Evolutionary conservation across 2,888 invertebrate genomes (phyloP).

Genomic region (Tipula confusa): DNA sequence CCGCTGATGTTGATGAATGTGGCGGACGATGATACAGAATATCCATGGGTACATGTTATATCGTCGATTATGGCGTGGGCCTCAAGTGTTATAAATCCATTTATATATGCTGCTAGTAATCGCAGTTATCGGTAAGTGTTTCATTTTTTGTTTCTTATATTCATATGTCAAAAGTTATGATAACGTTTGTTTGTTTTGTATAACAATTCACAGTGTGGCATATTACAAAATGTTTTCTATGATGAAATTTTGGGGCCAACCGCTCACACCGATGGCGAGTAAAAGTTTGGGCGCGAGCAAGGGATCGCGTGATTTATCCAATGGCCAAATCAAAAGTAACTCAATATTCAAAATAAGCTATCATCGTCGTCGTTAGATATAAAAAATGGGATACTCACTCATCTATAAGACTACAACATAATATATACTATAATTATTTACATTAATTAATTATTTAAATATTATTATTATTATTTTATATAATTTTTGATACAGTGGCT

Average conservation of each 20-base stretch:
- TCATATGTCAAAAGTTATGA: neutral
- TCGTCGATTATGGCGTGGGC: constrained; percentile 87
- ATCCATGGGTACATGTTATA: constrained; percentile 73
- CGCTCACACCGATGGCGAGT: constrained; percentile 47
- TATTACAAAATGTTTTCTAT: constrained; percentile 46
- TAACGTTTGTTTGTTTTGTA: neutral
- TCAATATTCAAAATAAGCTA: constrained; percentile 37
- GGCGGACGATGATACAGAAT: constrained; percentile 69
- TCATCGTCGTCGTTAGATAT: neutral
- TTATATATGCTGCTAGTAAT: constrained; percentile 87
- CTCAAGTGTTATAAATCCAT: constrained; percentile 82
- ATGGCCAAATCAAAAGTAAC: constrained; percentile 44
- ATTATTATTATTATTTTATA: neutral
- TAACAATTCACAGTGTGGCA: constrained; percentile 43
- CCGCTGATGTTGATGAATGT: constrained; percentile 87
- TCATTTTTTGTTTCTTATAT: neutral
- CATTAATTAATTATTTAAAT: neutral
- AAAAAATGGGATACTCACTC: constrained; percentile 21
- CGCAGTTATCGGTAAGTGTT: constrained; percentile 62
- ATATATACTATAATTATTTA: neutral
- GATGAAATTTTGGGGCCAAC: constrained; percentile 49
- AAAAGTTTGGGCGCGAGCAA: constrained; percentile 48
- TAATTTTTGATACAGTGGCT: neutral
- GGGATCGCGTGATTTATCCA: constrained; percentile 46
- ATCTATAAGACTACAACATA: constrained; percentile 28